These are phyloP conservation scores for Cryptomyrus ogoouensis DNA, from an alignment of 2,113 vertebrate species.

Conservation along the genomic window DNA sequence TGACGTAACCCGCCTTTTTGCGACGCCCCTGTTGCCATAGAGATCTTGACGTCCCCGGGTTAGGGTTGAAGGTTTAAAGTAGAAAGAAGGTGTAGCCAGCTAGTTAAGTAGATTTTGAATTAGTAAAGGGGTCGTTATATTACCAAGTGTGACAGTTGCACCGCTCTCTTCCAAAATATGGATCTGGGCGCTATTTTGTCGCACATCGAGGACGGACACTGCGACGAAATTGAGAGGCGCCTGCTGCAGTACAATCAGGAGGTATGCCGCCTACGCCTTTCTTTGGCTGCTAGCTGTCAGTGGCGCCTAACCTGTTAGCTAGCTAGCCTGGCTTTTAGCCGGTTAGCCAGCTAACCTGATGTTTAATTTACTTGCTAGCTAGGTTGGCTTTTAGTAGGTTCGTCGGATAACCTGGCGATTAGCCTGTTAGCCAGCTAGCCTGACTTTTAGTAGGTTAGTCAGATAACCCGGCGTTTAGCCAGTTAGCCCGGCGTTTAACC, in stretches of 20 bases:
- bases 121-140: neutral
- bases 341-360: neutral
- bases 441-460: too few relatives aligned
- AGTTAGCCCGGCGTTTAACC: neutral
- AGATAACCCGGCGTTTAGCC: neutral
- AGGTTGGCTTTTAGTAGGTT: neutral
- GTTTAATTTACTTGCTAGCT: neutral
- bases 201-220: conserved; percentile 49
- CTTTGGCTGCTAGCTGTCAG: neutral
- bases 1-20: neutral
- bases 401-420: neutral
- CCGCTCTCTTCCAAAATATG: conserved; percentile 44
- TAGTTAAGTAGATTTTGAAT: neutral
- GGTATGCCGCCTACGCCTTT: conserved; percentile 39
- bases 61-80: conserved; percentile 32
- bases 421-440: neutral
- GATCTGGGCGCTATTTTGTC: conserved; percentile 51
- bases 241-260: conserved; percentile 55
- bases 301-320: neutral
- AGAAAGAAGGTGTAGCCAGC: neutral
- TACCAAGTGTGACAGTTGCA: neutral
- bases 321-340: neutral
- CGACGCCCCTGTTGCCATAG: neutral
- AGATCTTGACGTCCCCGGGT: conserved; percentile 29
- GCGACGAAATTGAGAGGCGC: conserved; percentile 43